Evolutionary conservation across 2,113 vertebrate species (phyloP).

Genomic region (Otolemur garnettii): DNA sequence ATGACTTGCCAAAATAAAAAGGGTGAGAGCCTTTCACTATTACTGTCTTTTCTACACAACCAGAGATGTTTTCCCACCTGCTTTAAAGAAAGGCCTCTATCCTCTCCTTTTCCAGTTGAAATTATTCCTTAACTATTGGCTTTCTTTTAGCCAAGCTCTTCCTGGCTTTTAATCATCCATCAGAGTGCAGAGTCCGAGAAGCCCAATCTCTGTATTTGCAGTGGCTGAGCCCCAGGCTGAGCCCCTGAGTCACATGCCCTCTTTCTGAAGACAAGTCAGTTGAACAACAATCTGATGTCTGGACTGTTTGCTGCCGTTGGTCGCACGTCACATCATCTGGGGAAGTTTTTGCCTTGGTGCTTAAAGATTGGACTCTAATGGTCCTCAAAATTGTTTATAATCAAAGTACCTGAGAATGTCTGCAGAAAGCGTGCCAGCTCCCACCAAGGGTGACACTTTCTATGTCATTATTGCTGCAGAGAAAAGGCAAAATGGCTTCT

Average conservation of each 20-base stretch:
- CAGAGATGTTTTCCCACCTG: neutral
- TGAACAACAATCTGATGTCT: slow-evolving; percentile 69
- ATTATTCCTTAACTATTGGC: slow-evolving; percentile 5
- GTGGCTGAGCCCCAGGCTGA: slow-evolving; percentile 54
- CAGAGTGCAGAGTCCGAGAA: neutral
- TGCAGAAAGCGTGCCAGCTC: slow-evolving; percentile 44
- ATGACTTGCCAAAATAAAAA: neutral
- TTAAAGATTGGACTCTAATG: slow-evolving; percentile 47
- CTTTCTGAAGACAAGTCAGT: slow-evolving; percentile 73
- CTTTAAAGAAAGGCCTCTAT: neutral
- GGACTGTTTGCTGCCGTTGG: neutral
- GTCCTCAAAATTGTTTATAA: slow-evolving; percentile 53
- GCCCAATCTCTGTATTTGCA: neutral
- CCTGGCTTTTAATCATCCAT: slow-evolving; percentile 30
- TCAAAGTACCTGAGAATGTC: slow-evolving; percentile 62
- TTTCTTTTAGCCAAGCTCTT: neutral
- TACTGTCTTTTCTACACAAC: slow-evolving; percentile 33
- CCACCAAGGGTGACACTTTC: neutral
- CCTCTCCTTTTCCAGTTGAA: slow-evolving; percentile 27
- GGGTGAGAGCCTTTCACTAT: neutral
- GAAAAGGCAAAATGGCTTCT: slow-evolving; percentile 63
- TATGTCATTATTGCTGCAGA: neutral
- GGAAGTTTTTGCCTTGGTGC: neutral
- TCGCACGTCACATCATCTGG: neutral
- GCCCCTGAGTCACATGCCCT: slow-evolving; percentile 65